Evolutionary conservation across 1,140 invertebrate genomes (phyloP).

Genomic region (Contarinia nasturtii): DNA sequence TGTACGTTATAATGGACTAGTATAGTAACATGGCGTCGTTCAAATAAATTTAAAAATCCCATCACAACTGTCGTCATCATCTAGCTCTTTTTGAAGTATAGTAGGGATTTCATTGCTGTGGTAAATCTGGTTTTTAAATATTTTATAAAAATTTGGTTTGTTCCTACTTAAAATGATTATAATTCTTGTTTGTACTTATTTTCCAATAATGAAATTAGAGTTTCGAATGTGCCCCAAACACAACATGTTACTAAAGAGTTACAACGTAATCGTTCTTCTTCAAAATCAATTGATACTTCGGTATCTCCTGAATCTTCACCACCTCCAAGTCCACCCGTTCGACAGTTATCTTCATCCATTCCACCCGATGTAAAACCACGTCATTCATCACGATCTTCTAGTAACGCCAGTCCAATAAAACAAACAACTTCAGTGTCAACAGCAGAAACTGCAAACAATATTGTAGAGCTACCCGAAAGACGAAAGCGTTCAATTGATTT

Average conservation of each 20-base stretch:
- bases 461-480: background rate
- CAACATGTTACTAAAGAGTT: background rate
- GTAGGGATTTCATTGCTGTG: too few species aligned
- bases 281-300: background rate
- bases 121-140: too few species aligned
- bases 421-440: background rate
- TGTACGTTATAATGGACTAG: too few species aligned
- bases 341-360: conserved; percentile 7
- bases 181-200: too few species aligned
- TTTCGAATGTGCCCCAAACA: background rate
- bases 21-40: too few species aligned
- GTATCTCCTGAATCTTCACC: conserved; percentile 3
- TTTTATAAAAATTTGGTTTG: too few species aligned
- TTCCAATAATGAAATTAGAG: background rate
- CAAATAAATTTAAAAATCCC: too few species aligned
- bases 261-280: background rate
- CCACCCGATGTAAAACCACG: conserved; percentile 21
- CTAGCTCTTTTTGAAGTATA: too few species aligned
- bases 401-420: conserved; percentile 8
- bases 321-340: conserved; percentile 13
- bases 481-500: background rate
- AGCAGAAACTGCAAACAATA: background rate
- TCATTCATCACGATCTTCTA: conserved; percentile 16
- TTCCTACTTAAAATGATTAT: too few species aligned
- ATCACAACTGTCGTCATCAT: too few species aligned